Percentiles rank a stretch among this genome's conserved stretches.
These are phyloP conservation scores for Danio albolineatus DNA, from an alignment of 2,797 vertebrate species.

Conservation along the genomic window DNA sequence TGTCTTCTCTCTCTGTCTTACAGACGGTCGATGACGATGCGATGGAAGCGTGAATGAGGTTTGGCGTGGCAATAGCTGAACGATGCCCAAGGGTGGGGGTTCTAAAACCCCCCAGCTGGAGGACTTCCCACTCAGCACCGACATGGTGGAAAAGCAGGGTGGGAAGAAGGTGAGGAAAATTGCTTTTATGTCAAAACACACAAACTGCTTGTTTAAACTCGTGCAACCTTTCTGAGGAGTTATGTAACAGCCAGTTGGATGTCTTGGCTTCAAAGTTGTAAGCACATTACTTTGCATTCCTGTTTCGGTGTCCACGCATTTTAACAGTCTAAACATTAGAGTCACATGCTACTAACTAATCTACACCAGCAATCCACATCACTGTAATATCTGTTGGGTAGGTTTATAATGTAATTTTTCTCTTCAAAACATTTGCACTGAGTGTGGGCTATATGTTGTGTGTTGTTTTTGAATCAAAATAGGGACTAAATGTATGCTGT, in stretches of 20 bases:
- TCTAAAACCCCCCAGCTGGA: conserved; percentile 98
- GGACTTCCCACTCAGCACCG: conserved; percentile 96
- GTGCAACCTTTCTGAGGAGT: conserved; percentile 35
- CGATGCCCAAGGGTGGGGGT: conserved; percentile 99
- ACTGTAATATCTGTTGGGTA: neutral
- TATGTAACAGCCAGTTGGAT: conserved; percentile 20
- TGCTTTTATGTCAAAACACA: neutral
- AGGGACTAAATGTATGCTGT: no score
- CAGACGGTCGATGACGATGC: conserved; percentile 98
- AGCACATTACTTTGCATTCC: neutral
- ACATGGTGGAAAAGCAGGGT: conserved; percentile 99
- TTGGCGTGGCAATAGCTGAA: conserved; percentile 96
- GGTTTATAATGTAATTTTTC: neutral
- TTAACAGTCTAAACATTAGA: neutral
- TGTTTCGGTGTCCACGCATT: neutral
- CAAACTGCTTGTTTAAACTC: conserved; percentile 19
- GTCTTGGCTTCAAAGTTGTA: neutral
- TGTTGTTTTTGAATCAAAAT: no score
- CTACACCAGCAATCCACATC: neutral
- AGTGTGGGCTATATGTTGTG: no score
- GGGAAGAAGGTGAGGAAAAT: conserved; percentile 94
- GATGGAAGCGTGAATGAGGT: conserved; percentile 91
- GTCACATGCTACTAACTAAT: neutral
- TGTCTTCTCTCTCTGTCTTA: conserved; percentile 41
- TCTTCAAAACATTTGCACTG: no score